Conservation (phyloP, 2,888 invertebrate species). For the Gibbula magus region DNA sequence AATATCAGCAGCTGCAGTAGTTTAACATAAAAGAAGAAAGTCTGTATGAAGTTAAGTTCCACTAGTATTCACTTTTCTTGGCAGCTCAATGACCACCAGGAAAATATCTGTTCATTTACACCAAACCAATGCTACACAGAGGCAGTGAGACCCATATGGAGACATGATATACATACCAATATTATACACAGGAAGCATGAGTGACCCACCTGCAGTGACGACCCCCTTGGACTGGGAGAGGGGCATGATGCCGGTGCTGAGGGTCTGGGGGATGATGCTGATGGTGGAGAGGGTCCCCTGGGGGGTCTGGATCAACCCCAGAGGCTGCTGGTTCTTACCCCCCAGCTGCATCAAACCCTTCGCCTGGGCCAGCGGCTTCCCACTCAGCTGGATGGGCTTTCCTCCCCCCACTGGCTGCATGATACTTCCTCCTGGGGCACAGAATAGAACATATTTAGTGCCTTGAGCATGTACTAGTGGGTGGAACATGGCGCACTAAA, state of each 20-base stretch:
- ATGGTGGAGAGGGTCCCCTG: conserved; percentile 62
- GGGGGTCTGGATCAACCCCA: conserved; percentile 64
- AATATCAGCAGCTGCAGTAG: no score
- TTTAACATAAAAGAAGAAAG: no score
- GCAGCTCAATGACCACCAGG: no score
- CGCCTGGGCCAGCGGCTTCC: conserved; percentile 64
- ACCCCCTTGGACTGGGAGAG: not conserved
- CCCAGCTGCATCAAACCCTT: conserved; percentile 67
- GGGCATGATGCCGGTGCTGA: conserved; percentile 35
- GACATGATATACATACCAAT: no score
- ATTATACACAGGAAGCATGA: no score
- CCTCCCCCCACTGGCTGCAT: conserved; percentile 65
- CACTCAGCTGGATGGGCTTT: conserved; percentile 66
- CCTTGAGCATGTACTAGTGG: no score
- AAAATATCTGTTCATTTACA: no score
- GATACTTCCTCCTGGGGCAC: conserved; percentile 57
- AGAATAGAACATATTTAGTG: not conserved
- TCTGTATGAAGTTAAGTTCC: no score
- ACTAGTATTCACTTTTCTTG: no score
- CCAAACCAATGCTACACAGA: no score
- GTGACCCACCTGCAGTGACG: not conserved
- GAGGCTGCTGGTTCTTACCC: conserved; percentile 62
- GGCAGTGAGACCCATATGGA: no score
- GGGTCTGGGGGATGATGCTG: conserved; percentile 64
- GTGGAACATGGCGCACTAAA: no score